Evolutionary conservation across 2,113 vertebrate species (phyloP), one percentile per base, ranked within the genome.

Genomic region (Cyphotilapia sp.): DNA sequence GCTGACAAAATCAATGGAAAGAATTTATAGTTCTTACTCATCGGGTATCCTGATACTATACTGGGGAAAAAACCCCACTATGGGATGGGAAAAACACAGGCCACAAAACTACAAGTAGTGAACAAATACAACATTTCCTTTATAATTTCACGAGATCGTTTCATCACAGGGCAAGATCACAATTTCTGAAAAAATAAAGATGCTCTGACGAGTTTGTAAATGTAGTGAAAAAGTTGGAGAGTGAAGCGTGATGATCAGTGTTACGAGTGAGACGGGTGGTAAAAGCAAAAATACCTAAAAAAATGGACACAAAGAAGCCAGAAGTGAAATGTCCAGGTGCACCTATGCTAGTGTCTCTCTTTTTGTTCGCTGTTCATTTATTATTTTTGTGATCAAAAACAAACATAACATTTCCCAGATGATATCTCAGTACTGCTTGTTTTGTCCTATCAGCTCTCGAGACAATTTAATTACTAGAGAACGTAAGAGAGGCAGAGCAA

Each of bases 11-110:
- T 49, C 4, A 31, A 76, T 29, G 24, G 10, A 49, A 78, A 38
- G 2, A 22, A 19, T 31, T 74, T 74, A 74, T 74, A 27, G 16
- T 31, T 78, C 0, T 51, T 78, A 33, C 27, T 51, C 27, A 66
- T 13, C 4, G 0, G 33, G 4, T 22, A 49, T 49, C 45, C 42
- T 49, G 16, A 29, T 16, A 42, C 38, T 27, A 4, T 27, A 10
- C 38, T 42, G 14, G 40, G 12, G 0, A 3, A 14, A 42, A 16
- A 10, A 2, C 22, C 1, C 5, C 27, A 31, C 4, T 11, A 31
- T 31, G 71, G 3, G 16, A 74, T 45, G 40, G 71, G 9, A 76
- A 19, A 35, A 49, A 47, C 71, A 76, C 17, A 49, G 2, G 24
- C 16, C 71, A 3, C 42, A 31, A 8, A 38, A 66, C 19, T 19